phyloP scores from a whole-genome alignment of 2,888 invertebrate species.

The Rotaria socialis region DNA sequence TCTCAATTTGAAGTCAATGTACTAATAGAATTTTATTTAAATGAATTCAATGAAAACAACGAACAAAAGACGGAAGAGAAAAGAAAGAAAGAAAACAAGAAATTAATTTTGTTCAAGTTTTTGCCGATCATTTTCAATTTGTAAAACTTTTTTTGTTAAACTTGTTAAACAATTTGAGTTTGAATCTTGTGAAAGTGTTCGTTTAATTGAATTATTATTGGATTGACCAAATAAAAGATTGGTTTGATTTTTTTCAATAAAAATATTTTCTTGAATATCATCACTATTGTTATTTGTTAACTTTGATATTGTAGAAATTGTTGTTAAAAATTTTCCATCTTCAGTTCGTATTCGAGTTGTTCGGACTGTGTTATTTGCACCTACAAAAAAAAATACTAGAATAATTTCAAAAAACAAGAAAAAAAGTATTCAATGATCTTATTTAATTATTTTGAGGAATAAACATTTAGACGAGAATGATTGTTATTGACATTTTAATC shows the following conservation, averaged over 20 bases:
- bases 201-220: background rate
- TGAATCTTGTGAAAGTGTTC: background rate
- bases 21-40: too few relatives aligned
- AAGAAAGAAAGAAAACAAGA: too few relatives aligned
- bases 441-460: too few relatives aligned
- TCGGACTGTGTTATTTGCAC: background rate
- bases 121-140: conserved; percentile 10
- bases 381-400: background rate
- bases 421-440: too few relatives aligned
- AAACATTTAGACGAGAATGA: too few relatives aligned
- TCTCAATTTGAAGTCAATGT: too few relatives aligned
- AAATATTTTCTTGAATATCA: background rate
- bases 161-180: conserved; percentile 18
- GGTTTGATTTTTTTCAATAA: background rate
- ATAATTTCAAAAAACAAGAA: too few relatives aligned
- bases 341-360: background rate
- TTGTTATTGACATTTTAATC: too few relatives aligned
- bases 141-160: conserved; percentile 5
- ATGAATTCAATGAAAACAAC: too few relatives aligned
- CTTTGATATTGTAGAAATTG: background rate
- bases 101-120: too few relatives aligned
- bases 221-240: background rate
- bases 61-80: too few relatives aligned
- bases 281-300: background rate
- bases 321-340: conserved; percentile 35